Evolutionary conservation across 2,113 vertebrate species (phyloP).

Genomic region (Copsychus sechellarum): DNA sequence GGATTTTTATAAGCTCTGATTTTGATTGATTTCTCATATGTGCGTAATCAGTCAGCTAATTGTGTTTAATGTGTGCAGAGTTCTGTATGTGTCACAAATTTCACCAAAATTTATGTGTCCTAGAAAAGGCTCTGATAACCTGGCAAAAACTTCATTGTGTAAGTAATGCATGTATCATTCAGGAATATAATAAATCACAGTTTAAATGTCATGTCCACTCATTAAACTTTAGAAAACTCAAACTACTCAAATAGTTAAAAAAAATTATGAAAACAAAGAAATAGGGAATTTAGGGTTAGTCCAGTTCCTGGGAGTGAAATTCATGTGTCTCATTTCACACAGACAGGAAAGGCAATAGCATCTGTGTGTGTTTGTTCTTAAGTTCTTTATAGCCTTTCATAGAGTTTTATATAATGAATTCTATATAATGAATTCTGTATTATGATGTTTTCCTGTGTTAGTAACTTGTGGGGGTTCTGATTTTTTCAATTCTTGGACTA

Average conservation of each 20-base stretch:
- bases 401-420: neutral
- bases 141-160: neutral
- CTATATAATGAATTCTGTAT: neutral
- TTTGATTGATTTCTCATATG: neutral
- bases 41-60: neutral
- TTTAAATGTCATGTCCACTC: neutral
- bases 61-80: neutral
- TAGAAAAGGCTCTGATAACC: neutral
- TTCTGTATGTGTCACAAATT: neutral
- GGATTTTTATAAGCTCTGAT: neutral
- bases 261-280: neutral
- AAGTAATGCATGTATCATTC: neutral
- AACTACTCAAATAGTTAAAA: neutral
- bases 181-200: neutral
- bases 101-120: neutral
- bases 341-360: neutral
- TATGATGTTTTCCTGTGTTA: neutral
- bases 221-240: neutral
- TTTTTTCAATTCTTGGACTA: neutral
- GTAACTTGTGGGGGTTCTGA: accelerated
- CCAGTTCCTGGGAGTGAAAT: neutral
- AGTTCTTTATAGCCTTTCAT: neutral
- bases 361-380: neutral
- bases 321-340: neutral
- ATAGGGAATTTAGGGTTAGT: neutral